Evolutionary conservation across 2,113 vertebrate genomes (phyloP).

Genomic region (Forbesichthys papilliferus): DNA sequence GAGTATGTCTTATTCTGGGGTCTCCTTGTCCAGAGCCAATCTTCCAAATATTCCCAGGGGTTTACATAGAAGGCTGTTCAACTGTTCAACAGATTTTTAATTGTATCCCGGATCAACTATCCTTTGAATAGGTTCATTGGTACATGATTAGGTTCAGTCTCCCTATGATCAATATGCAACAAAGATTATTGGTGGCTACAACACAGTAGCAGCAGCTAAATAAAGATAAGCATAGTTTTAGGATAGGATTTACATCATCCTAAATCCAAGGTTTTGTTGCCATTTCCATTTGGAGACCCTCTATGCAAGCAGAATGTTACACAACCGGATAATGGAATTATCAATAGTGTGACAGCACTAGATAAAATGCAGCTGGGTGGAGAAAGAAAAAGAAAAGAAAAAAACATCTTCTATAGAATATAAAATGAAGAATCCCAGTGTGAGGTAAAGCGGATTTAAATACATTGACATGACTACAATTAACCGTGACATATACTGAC

Average conservation of each 20-base stretch:
- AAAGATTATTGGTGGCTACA: constrained; percentile 68
- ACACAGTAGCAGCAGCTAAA: constrained; percentile 83
- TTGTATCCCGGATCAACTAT: constrained; percentile 22
- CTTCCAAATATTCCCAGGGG: constrained; percentile 56
- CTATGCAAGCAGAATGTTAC: constrained; percentile 28
- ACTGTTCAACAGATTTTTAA: constrained; percentile 5
- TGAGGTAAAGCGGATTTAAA: constrained; percentile 76
- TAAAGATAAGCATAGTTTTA: constrained; percentile 64
- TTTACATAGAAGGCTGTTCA: constrained; percentile 28
- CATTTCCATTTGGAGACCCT: constrained; percentile 66
- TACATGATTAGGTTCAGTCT: constrained; percentile 48
- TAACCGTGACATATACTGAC: constrained; percentile 57
- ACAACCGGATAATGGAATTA: constrained; percentile 17
- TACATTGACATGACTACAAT: constrained; percentile 65
- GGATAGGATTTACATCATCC: constrained; percentile 3
- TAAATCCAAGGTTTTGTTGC: constrained; percentile 32
- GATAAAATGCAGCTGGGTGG: constrained; percentile 59
- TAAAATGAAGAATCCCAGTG: constrained; percentile 71
- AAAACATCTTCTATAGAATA: constrained; percentile 13
- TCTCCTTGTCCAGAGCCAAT: constrained; percentile 43
- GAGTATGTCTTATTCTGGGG: constrained; percentile 45
- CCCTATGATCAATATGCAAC: constrained; percentile 59
- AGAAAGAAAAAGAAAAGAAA: constrained; percentile 36
- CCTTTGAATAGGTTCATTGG: constrained; percentile 27
- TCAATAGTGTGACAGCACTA: constrained; percentile 14